A percentile compares a stretch with the other conserved stretches of the same genome.
These are phyloP conservation scores for Hyperoodon ampullatus DNA, from an alignment of 2,113 vertebrate genomes.

Conservation along the genomic window DNA sequence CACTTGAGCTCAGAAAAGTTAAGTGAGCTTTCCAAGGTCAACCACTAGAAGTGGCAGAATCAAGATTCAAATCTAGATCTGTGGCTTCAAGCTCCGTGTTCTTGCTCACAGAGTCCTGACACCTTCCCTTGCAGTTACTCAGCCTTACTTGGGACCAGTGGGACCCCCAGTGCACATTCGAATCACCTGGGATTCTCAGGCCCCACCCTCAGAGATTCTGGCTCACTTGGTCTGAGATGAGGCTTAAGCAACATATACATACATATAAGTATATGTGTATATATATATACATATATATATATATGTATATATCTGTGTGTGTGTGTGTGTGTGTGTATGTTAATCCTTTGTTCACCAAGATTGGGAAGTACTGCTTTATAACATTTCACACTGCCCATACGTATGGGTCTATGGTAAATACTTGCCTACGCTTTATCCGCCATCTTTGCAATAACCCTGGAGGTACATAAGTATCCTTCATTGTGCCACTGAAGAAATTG, in stretches of 20 bases:
- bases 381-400: neutral
- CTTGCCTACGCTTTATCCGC: accelerated
- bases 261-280: neutral
- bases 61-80: neutral
- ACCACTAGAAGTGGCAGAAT: neutral
- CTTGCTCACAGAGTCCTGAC: neutral
- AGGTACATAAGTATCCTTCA: neutral
- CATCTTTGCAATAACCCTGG: neutral
- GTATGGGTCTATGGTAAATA: accelerated
- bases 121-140: neutral
- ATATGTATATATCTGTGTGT: neutral
- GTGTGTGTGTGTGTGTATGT: too few species aligned
- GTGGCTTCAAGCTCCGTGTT: neutral
- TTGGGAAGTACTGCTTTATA: neutral
- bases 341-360: neutral
- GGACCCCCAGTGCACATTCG: accelerated
- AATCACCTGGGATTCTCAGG: too few species aligned
- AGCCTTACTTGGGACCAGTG: neutral
- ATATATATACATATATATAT: neutral
- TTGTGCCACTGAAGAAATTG: neutral
- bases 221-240: neutral
- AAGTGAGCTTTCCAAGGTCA: neutral
- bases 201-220: neutral
- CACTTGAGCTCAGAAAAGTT: neutral
- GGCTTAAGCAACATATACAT: neutral